These are phyloP conservation scores for Actinia tenebrosa DNA, from an alignment of 64 coral and sea anemone genomes.

Conservation along the genomic window DNA sequence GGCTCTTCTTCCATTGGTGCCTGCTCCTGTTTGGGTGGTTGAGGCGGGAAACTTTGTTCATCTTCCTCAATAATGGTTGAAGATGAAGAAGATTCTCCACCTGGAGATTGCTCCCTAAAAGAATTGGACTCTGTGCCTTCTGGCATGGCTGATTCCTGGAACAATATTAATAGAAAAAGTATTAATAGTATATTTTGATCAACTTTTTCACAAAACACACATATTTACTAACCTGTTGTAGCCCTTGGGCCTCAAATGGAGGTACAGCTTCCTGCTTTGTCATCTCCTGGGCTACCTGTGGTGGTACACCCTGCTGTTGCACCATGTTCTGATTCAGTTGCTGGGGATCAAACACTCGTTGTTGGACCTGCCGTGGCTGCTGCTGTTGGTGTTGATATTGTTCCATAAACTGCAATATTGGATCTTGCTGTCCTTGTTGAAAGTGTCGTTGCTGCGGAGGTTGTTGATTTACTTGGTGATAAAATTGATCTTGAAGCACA, in stretches of 20 bases:
- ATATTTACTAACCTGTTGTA: not conserved
- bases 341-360: not conserved
- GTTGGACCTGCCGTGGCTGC: not conserved
- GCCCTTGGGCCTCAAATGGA: not conserved
- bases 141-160: not conserved
- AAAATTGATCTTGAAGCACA: not conserved
- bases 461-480: constrained; percentile 9
- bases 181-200: not conserved
- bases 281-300: not conserved
- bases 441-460: constrained; percentile 12
- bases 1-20: not conserved
- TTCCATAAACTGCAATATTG: not conserved
- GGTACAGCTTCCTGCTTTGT: not conserved
- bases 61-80: constrained; percentile 14
- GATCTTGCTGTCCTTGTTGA: constrained; percentile 15
- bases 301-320: not conserved
- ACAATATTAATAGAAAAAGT: not conserved
- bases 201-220: not conserved
- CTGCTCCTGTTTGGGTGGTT: not conserved
- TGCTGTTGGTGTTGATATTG: not conserved
- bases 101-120: constrained; percentile 1
- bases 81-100: not conserved
- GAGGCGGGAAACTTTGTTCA: not conserved
- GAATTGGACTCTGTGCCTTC: not conserved
- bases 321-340: not conserved